phyloP scores from a whole-genome alignment of 1,140 invertebrate species.

The Drosophila littoralis region DNA sequence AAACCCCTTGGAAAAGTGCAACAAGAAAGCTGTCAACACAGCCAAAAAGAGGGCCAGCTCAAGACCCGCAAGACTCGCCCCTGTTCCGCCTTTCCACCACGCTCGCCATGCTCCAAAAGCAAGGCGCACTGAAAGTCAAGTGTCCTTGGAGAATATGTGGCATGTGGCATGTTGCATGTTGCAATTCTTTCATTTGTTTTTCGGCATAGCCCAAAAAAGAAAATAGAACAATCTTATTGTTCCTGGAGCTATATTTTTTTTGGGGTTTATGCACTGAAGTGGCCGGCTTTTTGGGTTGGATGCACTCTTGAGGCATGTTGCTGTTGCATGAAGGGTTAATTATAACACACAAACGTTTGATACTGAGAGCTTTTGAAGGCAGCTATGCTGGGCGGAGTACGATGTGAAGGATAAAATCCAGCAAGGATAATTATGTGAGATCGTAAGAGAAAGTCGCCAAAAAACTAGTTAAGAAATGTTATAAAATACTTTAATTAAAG shows the following conservation, averaged over 20 bases:
- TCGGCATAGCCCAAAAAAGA: conserved; percentile 59
- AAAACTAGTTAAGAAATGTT: background rate
- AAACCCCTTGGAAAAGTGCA: conserved; percentile 24
- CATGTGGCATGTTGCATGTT: conserved; percentile 61
- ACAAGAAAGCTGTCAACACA: conserved; percentile 67
- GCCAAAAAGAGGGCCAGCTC: conserved; percentile 23
- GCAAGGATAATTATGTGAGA: background rate
- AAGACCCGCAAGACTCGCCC: background rate
- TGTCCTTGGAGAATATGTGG: conserved; percentile 78
- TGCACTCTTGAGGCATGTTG: conserved; percentile 63
- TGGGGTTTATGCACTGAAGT: conserved; percentile 45
- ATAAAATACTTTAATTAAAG: background rate
- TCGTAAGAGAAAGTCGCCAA: background rate
- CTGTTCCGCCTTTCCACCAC: background rate
- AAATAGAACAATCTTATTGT: conserved; percentile 58
- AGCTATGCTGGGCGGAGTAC: background rate
- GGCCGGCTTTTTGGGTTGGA: background rate
- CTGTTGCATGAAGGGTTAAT: conserved; percentile 75
- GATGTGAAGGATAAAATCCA: background rate
- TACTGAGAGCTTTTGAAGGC: conserved; percentile 19
- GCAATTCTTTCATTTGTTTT: conserved; percentile 82
- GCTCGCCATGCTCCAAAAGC: conserved; percentile 32
- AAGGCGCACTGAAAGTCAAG: conserved; percentile 71
- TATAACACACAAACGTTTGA: conserved; percentile 59
- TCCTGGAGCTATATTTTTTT: conserved; percentile 38